phyloP scores from a whole-genome alignment of 2,888 invertebrate species.

The Heliconius hortense region DNA sequence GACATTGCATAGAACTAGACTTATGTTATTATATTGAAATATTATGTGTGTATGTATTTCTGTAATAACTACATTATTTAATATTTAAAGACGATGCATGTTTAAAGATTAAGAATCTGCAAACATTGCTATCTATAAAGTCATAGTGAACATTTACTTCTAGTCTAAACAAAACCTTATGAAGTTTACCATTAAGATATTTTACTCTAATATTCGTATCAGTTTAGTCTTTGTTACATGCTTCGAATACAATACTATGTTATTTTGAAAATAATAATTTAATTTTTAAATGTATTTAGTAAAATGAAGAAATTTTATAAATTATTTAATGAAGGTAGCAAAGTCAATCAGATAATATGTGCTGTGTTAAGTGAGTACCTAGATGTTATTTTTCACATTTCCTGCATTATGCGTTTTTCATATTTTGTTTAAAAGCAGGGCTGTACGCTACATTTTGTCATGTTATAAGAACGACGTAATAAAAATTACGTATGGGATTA shows the following conservation, averaged over 20 bases:
- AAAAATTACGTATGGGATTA: too few relatives aligned
- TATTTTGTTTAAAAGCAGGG: too few relatives aligned
- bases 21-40: too few relatives aligned
- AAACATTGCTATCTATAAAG: neutral
- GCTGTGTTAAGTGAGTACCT: constrained; percentile 63
- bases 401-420: neutral
- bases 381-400: neutral
- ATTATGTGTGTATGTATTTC: too few relatives aligned
- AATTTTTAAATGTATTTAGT: neutral
- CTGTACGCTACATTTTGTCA: too few relatives aligned
- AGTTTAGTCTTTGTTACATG: constrained; percentile 1
- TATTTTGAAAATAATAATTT: neutral
- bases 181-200: neutral
- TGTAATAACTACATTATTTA: neutral
- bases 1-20: too few relatives aligned
- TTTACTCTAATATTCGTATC: neutral
- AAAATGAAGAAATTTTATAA: constrained; percentile 35
- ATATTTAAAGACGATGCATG: neutral
- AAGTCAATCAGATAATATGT: constrained; percentile 67
- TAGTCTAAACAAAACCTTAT: neutral
- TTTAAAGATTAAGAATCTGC: neutral
- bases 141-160: neutral
- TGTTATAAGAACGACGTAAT: too few relatives aligned
- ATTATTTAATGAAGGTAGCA: constrained; percentile 57
- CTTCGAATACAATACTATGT: neutral